phyloP scores from a whole-genome alignment of 2,797 vertebrate genomes.

The Scleropages formosus region DNA sequence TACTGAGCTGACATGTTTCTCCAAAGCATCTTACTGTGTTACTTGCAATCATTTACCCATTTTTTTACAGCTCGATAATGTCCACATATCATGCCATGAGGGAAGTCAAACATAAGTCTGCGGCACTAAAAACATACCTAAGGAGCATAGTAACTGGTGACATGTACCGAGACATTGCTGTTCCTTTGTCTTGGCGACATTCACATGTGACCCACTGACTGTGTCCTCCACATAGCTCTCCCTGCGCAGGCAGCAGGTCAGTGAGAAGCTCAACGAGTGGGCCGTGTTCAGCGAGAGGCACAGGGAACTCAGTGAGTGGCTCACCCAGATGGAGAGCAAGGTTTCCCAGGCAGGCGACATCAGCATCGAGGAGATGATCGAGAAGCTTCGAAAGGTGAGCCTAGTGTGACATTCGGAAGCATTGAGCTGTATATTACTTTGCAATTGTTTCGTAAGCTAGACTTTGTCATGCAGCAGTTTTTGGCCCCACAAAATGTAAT shows the following conservation, averaged over 20 bases:
- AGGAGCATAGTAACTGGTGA: neutral
- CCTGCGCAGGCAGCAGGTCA: constrained; percentile 83
- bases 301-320: constrained; percentile 96
- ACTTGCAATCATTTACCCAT: too few species aligned
- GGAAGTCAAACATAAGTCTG: neutral
- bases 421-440: too few species aligned
- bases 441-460: too few species aligned
- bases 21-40: too few species aligned
- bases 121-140: too few species aligned
- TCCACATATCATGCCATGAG: neutral
- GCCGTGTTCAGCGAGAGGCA: constrained; percentile 92
- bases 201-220: neutral
- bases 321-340: constrained; percentile 97
- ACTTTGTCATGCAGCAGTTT: too few species aligned
- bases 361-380: constrained; percentile 97
- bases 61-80: too few species aligned
- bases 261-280: constrained; percentile 93
- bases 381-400: constrained; percentile 90
- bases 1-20: too few species aligned
- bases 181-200: neutral
- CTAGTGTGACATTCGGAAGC: neutral
- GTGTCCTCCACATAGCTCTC: constrained; percentile 69
- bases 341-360: constrained; percentile 95
- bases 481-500: too few species aligned
- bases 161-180: too few species aligned